A percentile compares a stretch with the other conserved stretches of the same genome.
These are phyloP conservation scores for Pachyseris speciosa DNA, from an alignment of 64 coral and sea anemone species.

Conservation along the genomic window DNA sequence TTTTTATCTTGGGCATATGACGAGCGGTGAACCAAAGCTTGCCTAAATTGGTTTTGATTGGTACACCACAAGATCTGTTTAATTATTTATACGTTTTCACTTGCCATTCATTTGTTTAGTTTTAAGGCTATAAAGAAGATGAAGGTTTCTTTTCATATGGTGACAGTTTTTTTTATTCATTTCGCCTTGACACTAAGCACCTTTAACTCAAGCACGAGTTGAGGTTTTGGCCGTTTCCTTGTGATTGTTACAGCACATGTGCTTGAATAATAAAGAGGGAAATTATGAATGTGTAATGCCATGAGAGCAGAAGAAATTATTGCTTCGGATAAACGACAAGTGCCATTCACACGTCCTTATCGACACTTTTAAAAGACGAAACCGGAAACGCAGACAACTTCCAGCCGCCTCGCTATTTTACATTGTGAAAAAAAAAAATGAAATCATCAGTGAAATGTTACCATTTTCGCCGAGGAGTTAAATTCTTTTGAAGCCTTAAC, in stretches of 20 bases:
- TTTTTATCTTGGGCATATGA: background rate
- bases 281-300: background rate
- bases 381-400: background rate
- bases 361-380: background rate
- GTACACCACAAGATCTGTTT: constrained; percentile 1
- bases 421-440: too few relatives aligned
- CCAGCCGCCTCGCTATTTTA: too few relatives aligned
- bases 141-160: background rate
- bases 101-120: background rate
- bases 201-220: background rate
- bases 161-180: background rate
- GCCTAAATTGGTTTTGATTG: background rate
- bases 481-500: background rate
- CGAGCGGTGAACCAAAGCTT: background rate
- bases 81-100: constrained; percentile 19
- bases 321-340: background rate
- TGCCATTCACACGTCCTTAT: background rate
- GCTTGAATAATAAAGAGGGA: background rate
- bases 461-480: background rate
- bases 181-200: background rate
- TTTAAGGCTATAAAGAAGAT: background rate
- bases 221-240: background rate
- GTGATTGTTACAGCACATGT: background rate
- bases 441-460: background rate
- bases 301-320: background rate